A percentile compares a stretch with the other conserved stretches of the same genome.
Evolutionary conservation across 1,140 invertebrate genomes (phyloP).

Genomic region (Solenopsis invicta): DNA sequence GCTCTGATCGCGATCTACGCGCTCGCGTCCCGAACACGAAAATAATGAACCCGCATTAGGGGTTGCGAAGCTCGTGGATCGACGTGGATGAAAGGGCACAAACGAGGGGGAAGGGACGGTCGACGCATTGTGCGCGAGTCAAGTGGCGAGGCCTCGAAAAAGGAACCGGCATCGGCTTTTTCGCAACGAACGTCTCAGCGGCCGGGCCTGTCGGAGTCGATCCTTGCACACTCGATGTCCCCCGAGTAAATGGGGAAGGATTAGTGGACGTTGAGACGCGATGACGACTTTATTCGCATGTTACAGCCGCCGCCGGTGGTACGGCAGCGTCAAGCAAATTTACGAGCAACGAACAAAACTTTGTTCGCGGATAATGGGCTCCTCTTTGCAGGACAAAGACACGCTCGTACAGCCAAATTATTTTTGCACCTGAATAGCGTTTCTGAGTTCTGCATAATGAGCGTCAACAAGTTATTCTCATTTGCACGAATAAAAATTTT

Average conservation of each 20-base stretch:
- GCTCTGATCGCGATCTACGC: conserved; percentile 76
- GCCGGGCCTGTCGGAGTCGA: conserved; percentile 65
- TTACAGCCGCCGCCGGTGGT: conserved; percentile 54
- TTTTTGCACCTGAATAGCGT: conserved; percentile 49
- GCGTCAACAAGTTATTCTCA: conserved; percentile 51
- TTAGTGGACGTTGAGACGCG: conserved; percentile 46
- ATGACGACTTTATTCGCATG: conserved; percentile 65
- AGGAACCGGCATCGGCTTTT: conserved; percentile 68
- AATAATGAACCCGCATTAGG: conserved; percentile 85
- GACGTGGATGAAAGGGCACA: conserved; percentile 55
- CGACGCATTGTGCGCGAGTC: conserved; percentile 76
- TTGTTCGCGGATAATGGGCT: conserved; percentile 48
- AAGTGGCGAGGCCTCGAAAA: conserved; percentile 77
- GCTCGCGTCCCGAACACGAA: conserved; percentile 79
- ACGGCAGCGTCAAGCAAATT: conserved; percentile 59
- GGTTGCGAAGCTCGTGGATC: conserved; percentile 75
- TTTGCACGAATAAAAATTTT: conserved; percentile 30
- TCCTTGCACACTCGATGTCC: conserved; percentile 58
- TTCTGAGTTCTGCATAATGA: conserved; percentile 38
- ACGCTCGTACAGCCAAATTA: conserved; percentile 38
- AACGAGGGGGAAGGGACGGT: conserved; percentile 68
- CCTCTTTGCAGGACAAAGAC: conserved; percentile 42
- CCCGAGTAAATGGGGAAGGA: conserved; percentile 39
- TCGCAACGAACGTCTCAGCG: conserved; percentile 70
- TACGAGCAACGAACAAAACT: conserved; percentile 63